Conservation (phyloP, 2,113 vertebrate genomes). For the Speoplatyrhinus poulsoni region DNA sequence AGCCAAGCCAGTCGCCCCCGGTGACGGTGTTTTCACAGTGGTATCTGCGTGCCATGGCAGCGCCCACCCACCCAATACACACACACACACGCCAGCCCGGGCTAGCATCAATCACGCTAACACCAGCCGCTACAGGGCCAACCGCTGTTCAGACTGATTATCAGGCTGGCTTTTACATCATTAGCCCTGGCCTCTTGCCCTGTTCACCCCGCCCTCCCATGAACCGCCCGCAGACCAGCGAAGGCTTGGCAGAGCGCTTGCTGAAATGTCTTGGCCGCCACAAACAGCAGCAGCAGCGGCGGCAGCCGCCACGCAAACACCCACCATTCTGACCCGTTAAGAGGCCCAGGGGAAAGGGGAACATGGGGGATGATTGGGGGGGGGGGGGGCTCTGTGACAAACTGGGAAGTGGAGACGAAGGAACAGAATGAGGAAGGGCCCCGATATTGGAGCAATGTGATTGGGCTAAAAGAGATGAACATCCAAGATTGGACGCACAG, state of each 20-base stretch:
- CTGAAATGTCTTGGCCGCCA: slow-evolving; percentile 63
- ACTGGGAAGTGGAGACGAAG: slow-evolving; percentile 27
- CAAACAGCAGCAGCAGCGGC: slow-evolving; percentile 35
- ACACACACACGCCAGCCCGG: slow-evolving; percentile 11
- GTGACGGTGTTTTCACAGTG: slow-evolving; percentile 76
- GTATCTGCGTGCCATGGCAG: slow-evolving; percentile 59
- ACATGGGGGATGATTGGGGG: slow-evolving; percentile 16
- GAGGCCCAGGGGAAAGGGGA: slow-evolving; percentile 14
- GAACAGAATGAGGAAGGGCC: slow-evolving; percentile 60
- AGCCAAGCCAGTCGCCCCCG: slow-evolving; percentile 58
- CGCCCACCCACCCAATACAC: slow-evolving; percentile 7
- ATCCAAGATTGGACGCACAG: slow-evolving; percentile 64
- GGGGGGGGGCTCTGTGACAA: background rate
- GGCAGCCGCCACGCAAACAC: slow-evolving; percentile 23
- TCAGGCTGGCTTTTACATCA: slow-evolving; percentile 69
- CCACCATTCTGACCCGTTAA: slow-evolving; percentile 54
- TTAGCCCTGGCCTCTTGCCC: slow-evolving; percentile 54
- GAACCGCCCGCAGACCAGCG: slow-evolving; percentile 52
- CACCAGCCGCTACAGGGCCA: slow-evolving; percentile 63
- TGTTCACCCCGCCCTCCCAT: slow-evolving; percentile 34
- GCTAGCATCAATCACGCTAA: slow-evolving; percentile 72
- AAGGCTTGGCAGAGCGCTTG: slow-evolving; percentile 54
- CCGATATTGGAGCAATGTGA: slow-evolving; percentile 59
- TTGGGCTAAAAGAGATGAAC: slow-evolving; percentile 77
- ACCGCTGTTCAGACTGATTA: slow-evolving; percentile 73